Base-by-base conservation (phyloP, 2,113 vertebrate genomes). In the Mus musculus region DNA sequence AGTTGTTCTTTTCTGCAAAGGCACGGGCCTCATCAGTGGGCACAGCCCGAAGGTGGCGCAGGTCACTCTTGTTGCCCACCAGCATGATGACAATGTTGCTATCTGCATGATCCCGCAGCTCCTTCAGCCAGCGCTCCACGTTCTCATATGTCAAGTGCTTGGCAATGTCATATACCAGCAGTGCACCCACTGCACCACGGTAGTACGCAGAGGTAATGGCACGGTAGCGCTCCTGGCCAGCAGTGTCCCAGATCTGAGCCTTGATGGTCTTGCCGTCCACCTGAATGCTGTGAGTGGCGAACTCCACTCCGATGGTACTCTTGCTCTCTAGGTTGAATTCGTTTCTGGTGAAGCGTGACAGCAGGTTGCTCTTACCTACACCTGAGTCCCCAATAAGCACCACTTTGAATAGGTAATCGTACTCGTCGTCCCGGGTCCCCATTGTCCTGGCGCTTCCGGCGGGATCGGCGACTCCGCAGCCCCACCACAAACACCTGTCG, bases 251-350 rank as follows among this genome's bases (percentile, higher is more conserved):
- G 94, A 99, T 99, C 97, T 99, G 99, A 0, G 99, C 99, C 96
- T 99, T 99, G 98, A 99, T 99, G 36, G 99, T 99, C 98, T 99
- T 99, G 95, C 99, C 99, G 1, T 99, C 99, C 98, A 99, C 99
- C 97, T 99, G 99, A 98, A 99, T 99, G 98, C 99, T 99, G 94
- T 99, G 99, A 93, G 99, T 99, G 92, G 99, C 99, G 3, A 99
- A 99, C 97, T 99, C 99, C 98, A 99, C 99, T 0, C 99, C 99
- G 0, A 99, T 99, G 98, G 99, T 99, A 98, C 99, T 99, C 98
- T 99, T 99, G 97, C 99, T 99, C 98, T 99, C 99, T 98, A 99
- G 98, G 97, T 99, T 99, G 98, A 99, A 99, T 98, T 99, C 99
- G 97, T 99, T 99, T 92, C 99, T 99, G 56, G 99, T 99, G 98